These are phyloP conservation scores for Octomys mimax DNA, from an alignment of 2,797 vertebrate genomes.

Conservation along the genomic window DNA sequence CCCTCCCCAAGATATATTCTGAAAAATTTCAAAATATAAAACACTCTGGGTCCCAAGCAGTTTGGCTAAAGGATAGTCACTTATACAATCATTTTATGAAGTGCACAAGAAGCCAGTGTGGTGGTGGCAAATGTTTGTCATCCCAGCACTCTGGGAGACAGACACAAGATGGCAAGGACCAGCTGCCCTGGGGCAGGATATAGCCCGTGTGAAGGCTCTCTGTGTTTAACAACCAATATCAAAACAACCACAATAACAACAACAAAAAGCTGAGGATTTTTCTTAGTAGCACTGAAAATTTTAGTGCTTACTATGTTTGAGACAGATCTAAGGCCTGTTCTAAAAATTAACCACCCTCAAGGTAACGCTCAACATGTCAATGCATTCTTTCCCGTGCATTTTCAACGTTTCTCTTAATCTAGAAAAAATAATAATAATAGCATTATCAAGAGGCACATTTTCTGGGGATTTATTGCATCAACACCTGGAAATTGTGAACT, in stretches of 20 bases:
- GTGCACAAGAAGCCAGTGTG: not conserved
- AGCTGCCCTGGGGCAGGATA: not conserved
- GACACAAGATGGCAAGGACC: not conserved
- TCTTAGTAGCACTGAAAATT: not conserved
- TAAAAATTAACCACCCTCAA: not conserved
- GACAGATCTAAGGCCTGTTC: not conserved
- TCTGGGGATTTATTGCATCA: not conserved
- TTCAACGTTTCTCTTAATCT: not conserved
- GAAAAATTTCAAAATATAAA: not conserved
- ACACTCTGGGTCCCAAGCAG: not conserved
- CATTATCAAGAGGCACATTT: not conserved
- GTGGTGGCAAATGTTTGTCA: not conserved
- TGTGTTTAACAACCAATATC: not conserved
- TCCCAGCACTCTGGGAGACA: not conserved
- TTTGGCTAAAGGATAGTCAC: not conserved
- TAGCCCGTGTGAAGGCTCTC: not conserved
- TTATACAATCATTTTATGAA: not conserved
- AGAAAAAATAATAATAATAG: not conserved
- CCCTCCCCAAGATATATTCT: not conserved
- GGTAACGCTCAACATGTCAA: not conserved
- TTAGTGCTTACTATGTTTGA: not conserved
- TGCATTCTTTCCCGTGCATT: not conserved
- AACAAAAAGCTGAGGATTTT: not conserved
- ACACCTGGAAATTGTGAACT: constrained; percentile 4
- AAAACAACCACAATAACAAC: not conserved